Conservation (phyloP, 2,113 vertebrate species). For the Gasterosteus nipponicus region DNA sequence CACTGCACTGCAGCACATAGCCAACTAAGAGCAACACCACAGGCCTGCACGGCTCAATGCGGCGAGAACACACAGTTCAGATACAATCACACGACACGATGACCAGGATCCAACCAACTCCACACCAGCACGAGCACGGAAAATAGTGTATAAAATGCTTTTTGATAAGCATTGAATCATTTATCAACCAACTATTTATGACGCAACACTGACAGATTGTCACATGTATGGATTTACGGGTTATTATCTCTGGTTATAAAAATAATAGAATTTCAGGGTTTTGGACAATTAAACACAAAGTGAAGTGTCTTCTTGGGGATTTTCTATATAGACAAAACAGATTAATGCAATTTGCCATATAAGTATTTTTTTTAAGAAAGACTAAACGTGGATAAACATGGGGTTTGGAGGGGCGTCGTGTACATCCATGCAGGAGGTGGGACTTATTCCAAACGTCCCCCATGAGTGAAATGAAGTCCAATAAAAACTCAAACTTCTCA, state of each 20-base stretch:
- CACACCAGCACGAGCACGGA: not conserved
- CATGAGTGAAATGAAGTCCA: not conserved
- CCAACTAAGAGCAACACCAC: conserved; percentile 30
- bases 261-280: not conserved
- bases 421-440: not conserved
- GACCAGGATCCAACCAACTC: not conserved
- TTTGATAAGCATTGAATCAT: not conserved
- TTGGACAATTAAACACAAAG: not conserved
- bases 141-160: not conserved
- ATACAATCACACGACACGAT: not conserved
- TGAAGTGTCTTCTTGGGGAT: not conserved
- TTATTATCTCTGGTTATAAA: not conserved
- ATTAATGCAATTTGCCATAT: not conserved
- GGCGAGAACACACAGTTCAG: conserved; percentile 20
- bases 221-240: not conserved
- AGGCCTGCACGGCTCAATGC: conserved; percentile 18
- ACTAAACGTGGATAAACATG: too few relatives aligned
- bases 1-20: conserved; percentile 69
- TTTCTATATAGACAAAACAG: not conserved
- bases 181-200: not conserved
- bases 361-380: too few relatives aligned
- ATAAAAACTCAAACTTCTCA: not conserved
- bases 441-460: not conserved
- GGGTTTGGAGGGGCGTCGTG: too few relatives aligned
- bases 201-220: not conserved